These are phyloP conservation scores for Cinclus mexicanus DNA, from an alignment of 2,113 vertebrate genomes.

Conservation along the genomic window DNA sequence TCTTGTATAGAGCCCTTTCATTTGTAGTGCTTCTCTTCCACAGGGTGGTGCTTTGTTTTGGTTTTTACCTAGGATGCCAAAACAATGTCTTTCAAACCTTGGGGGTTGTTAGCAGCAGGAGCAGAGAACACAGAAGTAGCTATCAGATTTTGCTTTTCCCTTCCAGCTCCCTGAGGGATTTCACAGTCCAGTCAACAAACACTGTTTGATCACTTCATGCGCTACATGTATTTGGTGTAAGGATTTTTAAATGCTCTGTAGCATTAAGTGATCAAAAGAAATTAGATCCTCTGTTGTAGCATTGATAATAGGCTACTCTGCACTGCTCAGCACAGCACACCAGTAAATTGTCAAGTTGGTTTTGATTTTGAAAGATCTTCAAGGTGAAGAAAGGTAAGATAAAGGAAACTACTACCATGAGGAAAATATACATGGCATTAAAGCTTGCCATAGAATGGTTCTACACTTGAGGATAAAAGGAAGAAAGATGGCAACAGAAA, in stretches of 20 bases:
- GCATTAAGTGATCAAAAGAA: constrained; percentile 55
- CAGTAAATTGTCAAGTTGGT: constrained; percentile 12
- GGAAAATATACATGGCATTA: background rate
- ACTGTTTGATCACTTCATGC: constrained; percentile 45
- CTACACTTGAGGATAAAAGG: background rate
- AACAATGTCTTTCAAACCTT: background rate
- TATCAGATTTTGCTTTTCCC: background rate
- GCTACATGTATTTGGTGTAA: background rate
- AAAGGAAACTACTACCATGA: background rate
- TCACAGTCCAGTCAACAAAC: background rate
- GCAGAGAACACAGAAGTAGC: background rate
- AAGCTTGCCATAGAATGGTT: background rate
- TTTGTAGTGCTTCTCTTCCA: background rate
- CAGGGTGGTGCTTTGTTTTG: background rate
- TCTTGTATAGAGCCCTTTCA: background rate
- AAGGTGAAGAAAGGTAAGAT: background rate
- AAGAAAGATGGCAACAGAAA: background rate
- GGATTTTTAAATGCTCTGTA: background rate
- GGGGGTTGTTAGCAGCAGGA: background rate
- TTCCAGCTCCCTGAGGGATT: background rate
- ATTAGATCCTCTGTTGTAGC: background rate
- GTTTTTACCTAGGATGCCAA: background rate
- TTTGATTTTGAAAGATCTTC: constrained; percentile 21
- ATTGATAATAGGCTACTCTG: background rate
- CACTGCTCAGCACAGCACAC: background rate